These are phyloP conservation scores for Ericerus pela DNA, from an alignment of 1,140 invertebrate genomes.

Conservation along the genomic window DNA sequence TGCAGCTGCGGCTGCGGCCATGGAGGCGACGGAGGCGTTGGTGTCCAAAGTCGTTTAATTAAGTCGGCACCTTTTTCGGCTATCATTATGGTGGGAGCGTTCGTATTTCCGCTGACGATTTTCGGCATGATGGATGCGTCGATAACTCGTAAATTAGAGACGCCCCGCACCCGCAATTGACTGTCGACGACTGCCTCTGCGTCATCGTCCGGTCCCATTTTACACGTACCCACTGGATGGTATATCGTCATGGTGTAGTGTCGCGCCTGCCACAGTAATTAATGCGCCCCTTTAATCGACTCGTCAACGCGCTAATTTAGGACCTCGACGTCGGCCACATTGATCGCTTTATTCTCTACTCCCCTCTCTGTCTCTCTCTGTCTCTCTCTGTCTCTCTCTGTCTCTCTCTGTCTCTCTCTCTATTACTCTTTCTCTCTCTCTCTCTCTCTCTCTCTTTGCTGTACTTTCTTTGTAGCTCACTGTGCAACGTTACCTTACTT, in stretches of 20 bases:
- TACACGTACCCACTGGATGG: neutral
- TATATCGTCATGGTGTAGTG: slow-evolving; percentile 4
- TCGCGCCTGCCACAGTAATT: neutral
- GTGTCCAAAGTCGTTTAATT: slow-evolving; percentile 37
- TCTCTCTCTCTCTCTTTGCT: no score
- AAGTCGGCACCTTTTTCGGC: slow-evolving; percentile 63
- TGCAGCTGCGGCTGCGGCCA: no score
- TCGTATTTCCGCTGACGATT: slow-evolving; percentile 38
- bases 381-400: no score
- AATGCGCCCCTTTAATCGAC: no score
- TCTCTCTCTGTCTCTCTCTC: no score
- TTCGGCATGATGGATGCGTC: slow-evolving; percentile 55
- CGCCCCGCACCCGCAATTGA: neutral
- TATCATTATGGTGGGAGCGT: slow-evolving; percentile 54
- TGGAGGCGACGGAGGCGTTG: neutral
- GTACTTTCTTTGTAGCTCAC: no score
- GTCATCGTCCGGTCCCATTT: slow-evolving; percentile 27
- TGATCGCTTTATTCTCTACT: no score
- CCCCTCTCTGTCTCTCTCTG: no score
- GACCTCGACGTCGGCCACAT: no score
- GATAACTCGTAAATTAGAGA: slow-evolving; percentile 18
- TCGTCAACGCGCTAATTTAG: no score
- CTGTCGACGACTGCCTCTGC: slow-evolving; percentile 27
- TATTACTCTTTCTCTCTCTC: no score
- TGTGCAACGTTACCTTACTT: no score